These are phyloP conservation scores for Catagonus wagneri DNA, from an alignment of 2,113 vertebrate genomes.

Conservation along the genomic window DNA sequence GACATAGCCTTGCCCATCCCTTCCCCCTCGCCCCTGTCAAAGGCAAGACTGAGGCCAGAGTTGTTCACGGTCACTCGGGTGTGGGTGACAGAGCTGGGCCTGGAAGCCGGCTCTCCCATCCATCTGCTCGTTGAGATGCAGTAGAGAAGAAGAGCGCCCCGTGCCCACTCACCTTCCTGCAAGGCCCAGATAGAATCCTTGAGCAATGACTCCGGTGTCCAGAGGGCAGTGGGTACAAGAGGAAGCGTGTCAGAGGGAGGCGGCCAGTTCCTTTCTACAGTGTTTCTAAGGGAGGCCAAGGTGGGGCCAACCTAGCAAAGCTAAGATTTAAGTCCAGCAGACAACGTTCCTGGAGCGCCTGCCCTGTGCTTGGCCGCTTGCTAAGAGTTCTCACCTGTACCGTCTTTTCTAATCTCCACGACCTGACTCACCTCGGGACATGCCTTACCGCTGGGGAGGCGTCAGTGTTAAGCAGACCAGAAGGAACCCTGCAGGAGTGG, in stretches of 20 bases:
- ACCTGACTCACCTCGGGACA: fast-evolving
- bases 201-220: fast-evolving
- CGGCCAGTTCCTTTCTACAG: fast-evolving
- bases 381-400: fast-evolving
- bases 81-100: not conserved
- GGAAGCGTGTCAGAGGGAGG: not conserved
- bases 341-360: not conserved
- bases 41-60: not conserved
- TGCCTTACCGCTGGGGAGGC: not conserved
- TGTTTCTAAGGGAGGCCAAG: not conserved
- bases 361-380: fast-evolving
- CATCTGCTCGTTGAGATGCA: not conserved
- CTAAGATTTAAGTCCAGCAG: not conserved
- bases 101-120: not conserved
- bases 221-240: not conserved
- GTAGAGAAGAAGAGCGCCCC: fast-evolving
- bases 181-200: fast-evolving
- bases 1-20: not conserved
- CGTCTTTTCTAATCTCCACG: fast-evolving
- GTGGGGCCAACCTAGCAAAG: not conserved
- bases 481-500: not conserved
- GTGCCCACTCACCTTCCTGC: not conserved
- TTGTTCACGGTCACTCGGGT: not conserved
- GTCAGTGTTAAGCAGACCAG: not conserved
- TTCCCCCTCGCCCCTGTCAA: not conserved